These are phyloP conservation scores for Achlya flavicornis DNA, from an alignment of 2,888 invertebrate genomes.

Conservation along the genomic window DNA sequence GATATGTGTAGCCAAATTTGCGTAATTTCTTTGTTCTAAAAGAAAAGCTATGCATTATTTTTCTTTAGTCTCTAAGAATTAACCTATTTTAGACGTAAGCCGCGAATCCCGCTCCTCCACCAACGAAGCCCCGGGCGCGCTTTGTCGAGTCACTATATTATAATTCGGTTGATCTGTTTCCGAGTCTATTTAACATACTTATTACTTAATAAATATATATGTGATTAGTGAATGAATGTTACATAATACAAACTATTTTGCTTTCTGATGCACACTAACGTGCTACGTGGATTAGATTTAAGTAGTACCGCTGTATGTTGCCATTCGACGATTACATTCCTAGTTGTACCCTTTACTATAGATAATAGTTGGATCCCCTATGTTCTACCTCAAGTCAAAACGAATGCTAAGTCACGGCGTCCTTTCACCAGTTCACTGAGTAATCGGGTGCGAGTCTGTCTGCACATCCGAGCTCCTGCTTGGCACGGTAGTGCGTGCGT, in stretches of 20 bases:
- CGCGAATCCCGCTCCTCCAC: constrained; percentile 46
- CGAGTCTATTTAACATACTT: constrained; percentile 47
- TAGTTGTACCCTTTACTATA: constrained; percentile 74
- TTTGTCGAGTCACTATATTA: constrained; percentile 42
- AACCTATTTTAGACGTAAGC: constrained; percentile 40
- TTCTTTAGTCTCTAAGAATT: constrained; percentile 67
- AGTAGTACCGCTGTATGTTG: constrained; percentile 75
- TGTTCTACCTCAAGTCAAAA: constrained; percentile 81
- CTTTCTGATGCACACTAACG: constrained; percentile 54
- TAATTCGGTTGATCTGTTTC: constrained; percentile 55
- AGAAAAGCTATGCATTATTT: constrained; percentile 81
- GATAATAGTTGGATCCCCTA: constrained; percentile 74
- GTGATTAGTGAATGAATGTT: constrained; percentile 41
- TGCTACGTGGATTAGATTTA: constrained; percentile 66
- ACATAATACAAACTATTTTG: constrained; percentile 55
- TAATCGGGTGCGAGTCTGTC: constrained; percentile 24
- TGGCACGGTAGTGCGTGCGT: constrained; percentile 5
- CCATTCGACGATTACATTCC: constrained; percentile 80
- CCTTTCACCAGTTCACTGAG: constrained; percentile 53
- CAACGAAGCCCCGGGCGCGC: constrained; percentile 37
- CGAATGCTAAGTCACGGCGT: constrained; percentile 77
- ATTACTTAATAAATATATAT: constrained; percentile 29
- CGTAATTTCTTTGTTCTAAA: constrained; percentile 83
- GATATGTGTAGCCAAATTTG: constrained; percentile 84
- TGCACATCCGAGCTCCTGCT: no score